These are phyloP conservation scores for Microplitis manilae DNA, from an alignment of 2,888 invertebrate genomes.

Conservation along the genomic window DNA sequence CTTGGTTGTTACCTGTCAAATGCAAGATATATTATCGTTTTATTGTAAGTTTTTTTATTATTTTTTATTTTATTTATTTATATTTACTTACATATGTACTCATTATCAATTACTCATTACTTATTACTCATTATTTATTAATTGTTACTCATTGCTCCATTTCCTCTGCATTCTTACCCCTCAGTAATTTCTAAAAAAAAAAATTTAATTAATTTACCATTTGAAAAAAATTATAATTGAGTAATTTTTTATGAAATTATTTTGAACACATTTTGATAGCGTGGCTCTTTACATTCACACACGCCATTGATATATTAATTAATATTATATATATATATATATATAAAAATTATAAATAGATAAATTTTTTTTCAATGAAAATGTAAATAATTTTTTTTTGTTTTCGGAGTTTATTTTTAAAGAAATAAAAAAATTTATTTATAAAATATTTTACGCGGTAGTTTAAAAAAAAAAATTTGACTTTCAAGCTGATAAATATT, in stretches of 20 bases:
- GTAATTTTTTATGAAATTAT: not conserved
- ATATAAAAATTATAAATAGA: no score
- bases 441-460: not conserved
- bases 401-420: not conserved
- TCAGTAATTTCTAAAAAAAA: not conserved
- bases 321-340: not conserved
- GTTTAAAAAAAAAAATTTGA: not conserved
- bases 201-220: not conserved
- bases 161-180: no score
- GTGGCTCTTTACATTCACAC: constrained; percentile 19
- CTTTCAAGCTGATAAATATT: not conserved
- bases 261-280: not conserved
- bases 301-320: constrained; percentile 20
- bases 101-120: no score
- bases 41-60: constrained; percentile 9
- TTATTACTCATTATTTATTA: no score
- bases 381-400: constrained; percentile 1
- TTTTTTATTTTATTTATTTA: not conserved
- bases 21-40: constrained; percentile 9
- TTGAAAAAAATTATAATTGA: not conserved
- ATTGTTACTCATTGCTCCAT: no score
- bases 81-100: not conserved
- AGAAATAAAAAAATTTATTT: not conserved
- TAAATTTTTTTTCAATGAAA: not conserved
- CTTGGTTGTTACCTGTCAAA: constrained; percentile 16